phyloP scores from a whole-genome alignment of 2,113 vertebrate species.

The Tachuris rubrigastra region DNA sequence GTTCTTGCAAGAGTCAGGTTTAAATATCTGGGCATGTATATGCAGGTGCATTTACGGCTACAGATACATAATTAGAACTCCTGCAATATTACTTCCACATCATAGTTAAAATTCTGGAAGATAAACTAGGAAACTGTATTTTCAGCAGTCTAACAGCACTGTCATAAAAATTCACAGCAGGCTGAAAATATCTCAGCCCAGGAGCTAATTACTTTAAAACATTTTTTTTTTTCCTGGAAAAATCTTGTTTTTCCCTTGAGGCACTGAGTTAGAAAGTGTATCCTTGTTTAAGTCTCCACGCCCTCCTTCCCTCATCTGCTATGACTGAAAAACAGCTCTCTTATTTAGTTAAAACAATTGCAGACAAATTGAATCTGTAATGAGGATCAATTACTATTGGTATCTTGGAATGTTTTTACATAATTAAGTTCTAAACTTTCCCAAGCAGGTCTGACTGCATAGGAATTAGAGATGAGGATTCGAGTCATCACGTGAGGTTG shows the following conservation, averaged over 20 bases:
- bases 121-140: background rate
- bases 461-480: background rate
- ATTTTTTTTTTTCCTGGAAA: slow-evolving; percentile 3
- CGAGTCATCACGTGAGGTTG: background rate
- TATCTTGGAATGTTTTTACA: slow-evolving; percentile 50
- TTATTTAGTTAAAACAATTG: slow-evolving; percentile 62
- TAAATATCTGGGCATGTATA: background rate
- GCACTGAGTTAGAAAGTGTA: slow-evolving; percentile 36
- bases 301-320: background rate
- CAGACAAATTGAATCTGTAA: slow-evolving; percentile 60
- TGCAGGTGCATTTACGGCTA: background rate
- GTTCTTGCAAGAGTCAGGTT: background rate
- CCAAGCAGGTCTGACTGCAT: background rate
- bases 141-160: slow-evolving; percentile 37
- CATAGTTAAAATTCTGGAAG: slow-evolving; percentile 9
- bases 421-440: slow-evolving; percentile 54
- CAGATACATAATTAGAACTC: background rate
- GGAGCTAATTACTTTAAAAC: slow-evolving; percentile 64
- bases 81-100: background rate
- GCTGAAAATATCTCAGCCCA: slow-evolving; percentile 51
- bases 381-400: slow-evolving; percentile 62
- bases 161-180: slow-evolving; percentile 66
- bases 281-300: slow-evolving; percentile 38
- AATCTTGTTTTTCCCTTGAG: slow-evolving; percentile 55
- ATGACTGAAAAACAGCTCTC: slow-evolving; percentile 17